A percentile compares a stretch with the other conserved stretches of the same genome.
Conservation (phyloP, 2,797 vertebrate species). For the Enteromius afrohamiltoni region DNA sequence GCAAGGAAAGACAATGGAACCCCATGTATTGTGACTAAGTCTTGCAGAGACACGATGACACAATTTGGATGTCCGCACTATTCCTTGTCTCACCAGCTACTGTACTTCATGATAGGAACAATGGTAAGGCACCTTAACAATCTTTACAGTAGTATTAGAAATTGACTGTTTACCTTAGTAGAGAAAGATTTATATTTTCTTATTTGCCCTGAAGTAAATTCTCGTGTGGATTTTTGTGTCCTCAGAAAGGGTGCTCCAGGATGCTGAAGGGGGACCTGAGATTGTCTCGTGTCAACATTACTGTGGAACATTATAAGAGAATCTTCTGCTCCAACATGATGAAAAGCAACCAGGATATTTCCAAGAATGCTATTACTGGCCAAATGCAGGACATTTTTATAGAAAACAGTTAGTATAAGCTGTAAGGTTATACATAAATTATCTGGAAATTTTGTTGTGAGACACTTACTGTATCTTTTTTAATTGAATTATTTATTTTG, state of each 20-base stretch:
- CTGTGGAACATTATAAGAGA: constrained; percentile 74
- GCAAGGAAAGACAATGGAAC: constrained; percentile 78
- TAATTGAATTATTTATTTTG: neutral
- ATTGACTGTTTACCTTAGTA: neutral
- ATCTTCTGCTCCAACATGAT: constrained; percentile 91
- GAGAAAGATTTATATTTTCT: neutral
- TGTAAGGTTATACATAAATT: neutral
- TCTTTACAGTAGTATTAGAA: neutral
- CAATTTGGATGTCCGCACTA: constrained; percentile 79
- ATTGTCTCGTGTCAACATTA: constrained; percentile 71
- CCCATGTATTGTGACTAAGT: constrained; percentile 79
- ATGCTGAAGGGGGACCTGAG: constrained; percentile 77
- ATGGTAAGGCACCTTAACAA: constrained; percentile 76
- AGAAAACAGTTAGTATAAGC: constrained; percentile 82
- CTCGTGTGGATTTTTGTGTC: constrained; percentile 16
- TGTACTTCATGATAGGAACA: constrained; percentile 85
- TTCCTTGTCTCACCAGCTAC: constrained; percentile 86
- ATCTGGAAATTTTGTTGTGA: neutral
- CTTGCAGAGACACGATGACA: constrained; percentile 82
- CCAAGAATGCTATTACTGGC: constrained; percentile 65
- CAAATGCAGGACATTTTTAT: constrained; percentile 83
- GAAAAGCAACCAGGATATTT: constrained; percentile 79
- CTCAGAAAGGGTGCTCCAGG: constrained; percentile 81
- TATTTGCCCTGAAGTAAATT: constrained; percentile 10
- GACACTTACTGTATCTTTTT: neutral